Evolutionary conservation across 1,140 invertebrate genomes (phyloP).

Genomic region (Homarus americanus): DNA sequence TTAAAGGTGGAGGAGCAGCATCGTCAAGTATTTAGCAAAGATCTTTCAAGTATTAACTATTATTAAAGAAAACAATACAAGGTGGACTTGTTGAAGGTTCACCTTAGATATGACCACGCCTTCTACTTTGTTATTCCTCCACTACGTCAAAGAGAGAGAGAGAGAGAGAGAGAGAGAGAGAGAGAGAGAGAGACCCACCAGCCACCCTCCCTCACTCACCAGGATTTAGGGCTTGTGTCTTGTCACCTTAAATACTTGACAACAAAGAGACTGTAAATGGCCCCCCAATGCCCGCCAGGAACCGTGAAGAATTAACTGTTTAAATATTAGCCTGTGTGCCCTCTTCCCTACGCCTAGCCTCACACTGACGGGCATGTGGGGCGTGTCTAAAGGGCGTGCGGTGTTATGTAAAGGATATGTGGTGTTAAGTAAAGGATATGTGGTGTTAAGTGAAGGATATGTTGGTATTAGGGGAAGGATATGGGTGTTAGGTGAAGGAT

Average conservation of each 20-base stretch:
- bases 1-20: constrained; percentile 40
- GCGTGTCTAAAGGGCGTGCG: not conserved
- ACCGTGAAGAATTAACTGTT: constrained; percentile 66
- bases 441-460: not conserved
- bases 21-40: constrained; percentile 11
- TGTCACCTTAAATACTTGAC: constrained; percentile 62
- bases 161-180: too few relatives aligned
- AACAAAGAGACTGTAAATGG: constrained; percentile 62
- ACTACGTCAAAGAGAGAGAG: too few relatives aligned
- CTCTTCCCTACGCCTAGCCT: not conserved
- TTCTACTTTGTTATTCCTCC: too few relatives aligned
- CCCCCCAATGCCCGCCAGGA: constrained; percentile 45
- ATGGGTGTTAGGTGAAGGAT: not conserved
- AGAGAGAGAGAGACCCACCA: not conserved
- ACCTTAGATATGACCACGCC: too few relatives aligned
- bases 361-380: not conserved
- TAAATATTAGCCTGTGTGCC: constrained; percentile 52
- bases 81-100: too few relatives aligned
- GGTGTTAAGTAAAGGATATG: not conserved
- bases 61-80: too few relatives aligned
- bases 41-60: constrained; percentile 8
- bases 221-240: constrained; percentile 54
- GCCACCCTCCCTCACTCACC: not conserved
- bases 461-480: not conserved
- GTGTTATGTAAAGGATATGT: constrained; percentile 5